Base-by-base conservation (phyloP, 1,140 invertebrate species). In the Paracyclopina nana region DNA sequence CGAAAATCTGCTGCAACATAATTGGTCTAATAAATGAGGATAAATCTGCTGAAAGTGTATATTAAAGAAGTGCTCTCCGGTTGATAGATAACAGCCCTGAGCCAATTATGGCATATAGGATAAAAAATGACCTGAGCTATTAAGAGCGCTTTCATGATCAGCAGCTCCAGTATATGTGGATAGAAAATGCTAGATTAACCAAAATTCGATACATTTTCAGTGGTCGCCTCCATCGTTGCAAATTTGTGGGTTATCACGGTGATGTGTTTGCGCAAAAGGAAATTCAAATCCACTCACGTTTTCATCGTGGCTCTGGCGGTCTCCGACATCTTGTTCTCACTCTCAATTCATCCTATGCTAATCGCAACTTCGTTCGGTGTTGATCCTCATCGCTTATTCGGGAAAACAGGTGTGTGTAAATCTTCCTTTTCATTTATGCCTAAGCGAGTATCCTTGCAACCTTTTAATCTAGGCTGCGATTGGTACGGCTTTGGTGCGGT, bases 401-500 rank as follows among this genome's bases (percentile, higher is more conserved):
- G 34, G 34, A 20, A 8, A 38, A n/a, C 2, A 38, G 8, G 4
- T 16, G 3, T 38, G 4, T 8, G 34, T n/a, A 38, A 8, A 8
- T n/a, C 20, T 38, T 38, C n/a, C 20, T 9, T 16, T 4, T 38
- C 34, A 2, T 16, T 9, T 38, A 20, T n/a, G 20, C 14, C 34
- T 20, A 38, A 4, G 34, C n/a, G 34, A 31, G 29, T 31, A 31
- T 9, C 29, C 29, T 3, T 16, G n/a, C 34, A 38, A 38, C 34
- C 8, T 38, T 3, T 38, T 3, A 5, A 3, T 38, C 20, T 8
- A 38, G 34, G 34, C 34, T 38, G 34, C 20, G 20, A 38, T 38
- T 38, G 34, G 34, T 38, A 38, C 20, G 34, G 34, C 34, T 38
- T 38, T 38, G 34, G 34, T 5, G 34, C 34, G n/a, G 20, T 38